These are phyloP conservation scores for Molossus molossus DNA, from an alignment of 2,797 vertebrate genomes.

Conservation along the genomic window DNA sequence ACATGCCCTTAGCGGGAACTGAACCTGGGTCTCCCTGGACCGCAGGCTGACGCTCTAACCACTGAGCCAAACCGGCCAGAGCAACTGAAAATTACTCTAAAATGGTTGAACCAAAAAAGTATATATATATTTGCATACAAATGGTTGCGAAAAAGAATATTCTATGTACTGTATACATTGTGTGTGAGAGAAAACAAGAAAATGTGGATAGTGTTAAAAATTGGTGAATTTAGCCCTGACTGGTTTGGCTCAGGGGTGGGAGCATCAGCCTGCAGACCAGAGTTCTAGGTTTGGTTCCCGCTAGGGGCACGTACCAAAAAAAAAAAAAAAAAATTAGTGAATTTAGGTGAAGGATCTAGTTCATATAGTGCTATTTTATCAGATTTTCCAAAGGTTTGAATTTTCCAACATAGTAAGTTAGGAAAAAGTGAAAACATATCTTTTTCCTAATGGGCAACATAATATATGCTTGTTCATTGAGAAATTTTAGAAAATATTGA, in stretches of 20 bases:
- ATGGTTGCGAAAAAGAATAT: neutral
- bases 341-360: neutral
- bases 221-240: neutral
- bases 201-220: neutral
- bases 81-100: conserved; percentile 4
- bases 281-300: too few species aligned
- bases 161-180: neutral
- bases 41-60: too few species aligned
- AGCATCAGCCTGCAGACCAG: too few species aligned
- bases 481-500: conserved; percentile 30
- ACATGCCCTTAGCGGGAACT: too few species aligned
- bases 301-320: too few species aligned
- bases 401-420: conserved; percentile 2
- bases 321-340: neutral
- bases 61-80: too few species aligned
- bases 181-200: neutral
- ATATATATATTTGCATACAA: neutral
- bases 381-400: conserved; percentile 29
- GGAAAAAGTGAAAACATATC: neutral
- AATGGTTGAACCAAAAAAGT: neutral
- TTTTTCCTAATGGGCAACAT: conserved; percentile 34
- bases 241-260: too few species aligned
- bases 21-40: too few species aligned
- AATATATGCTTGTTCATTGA: neutral
- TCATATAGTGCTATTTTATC: neutral